Evolutionary conservation across 2,888 invertebrate genomes (phyloP).

Genomic region (Auanema freiburgensis): DNA sequence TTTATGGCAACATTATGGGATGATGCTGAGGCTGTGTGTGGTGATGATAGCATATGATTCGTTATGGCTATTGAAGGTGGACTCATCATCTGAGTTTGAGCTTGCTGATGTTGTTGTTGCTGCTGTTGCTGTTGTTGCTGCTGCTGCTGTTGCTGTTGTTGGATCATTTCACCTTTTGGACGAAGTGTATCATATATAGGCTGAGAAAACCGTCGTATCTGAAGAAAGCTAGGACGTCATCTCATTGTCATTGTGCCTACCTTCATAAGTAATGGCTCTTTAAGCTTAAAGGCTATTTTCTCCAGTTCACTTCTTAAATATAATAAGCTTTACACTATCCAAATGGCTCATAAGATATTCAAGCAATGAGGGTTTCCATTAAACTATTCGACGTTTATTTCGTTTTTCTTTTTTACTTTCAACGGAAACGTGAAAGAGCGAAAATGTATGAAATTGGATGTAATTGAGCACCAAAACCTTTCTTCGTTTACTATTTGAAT

Average conservation of each 20-base stretch:
- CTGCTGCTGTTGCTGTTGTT: constrained; percentile 18
- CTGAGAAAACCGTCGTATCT: constrained; percentile 30
- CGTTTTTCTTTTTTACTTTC: no score
- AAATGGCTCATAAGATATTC: no score
- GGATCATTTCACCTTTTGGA: constrained; percentile 11
- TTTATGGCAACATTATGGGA: no score
- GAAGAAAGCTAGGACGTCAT: no score
- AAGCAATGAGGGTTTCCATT: no score
- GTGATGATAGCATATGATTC: constrained; percentile 1
- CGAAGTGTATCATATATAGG: constrained; percentile 32
- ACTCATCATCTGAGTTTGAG: no score
- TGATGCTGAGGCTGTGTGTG: background rate
- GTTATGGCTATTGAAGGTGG: constrained; percentile 1
- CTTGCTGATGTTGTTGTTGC: constrained; percentile 3
- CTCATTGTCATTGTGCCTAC: background rate
- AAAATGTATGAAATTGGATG: no score
- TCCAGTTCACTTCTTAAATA: constrained; percentile 39
- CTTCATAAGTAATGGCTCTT: constrained; percentile 29
- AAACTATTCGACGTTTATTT: no score
- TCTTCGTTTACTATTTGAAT: no score
- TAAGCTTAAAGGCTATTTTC: constrained; percentile 27
- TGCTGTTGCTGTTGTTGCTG: constrained; percentile 7
- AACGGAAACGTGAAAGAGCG: no score
- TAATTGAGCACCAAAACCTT: no score
- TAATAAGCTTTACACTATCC: no score